A percentile compares a stretch with the other conserved stretches of the same genome.
These are phyloP conservation scores for Ploceus nigricollis DNA, from an alignment of 2,113 vertebrate species.

Conservation along the genomic window DNA sequence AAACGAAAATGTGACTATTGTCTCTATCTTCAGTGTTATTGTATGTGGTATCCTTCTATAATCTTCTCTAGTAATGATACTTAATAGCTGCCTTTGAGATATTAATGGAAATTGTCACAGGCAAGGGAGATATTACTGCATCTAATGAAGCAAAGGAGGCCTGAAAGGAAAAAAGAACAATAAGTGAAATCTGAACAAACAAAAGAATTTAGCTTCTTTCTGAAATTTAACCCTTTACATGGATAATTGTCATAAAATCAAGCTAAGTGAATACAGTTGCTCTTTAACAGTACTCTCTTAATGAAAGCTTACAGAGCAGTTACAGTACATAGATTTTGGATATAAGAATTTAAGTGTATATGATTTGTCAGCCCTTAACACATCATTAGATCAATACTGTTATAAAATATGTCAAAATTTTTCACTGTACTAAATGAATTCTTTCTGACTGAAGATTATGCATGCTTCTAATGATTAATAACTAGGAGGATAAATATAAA, in stretches of 20 bases:
- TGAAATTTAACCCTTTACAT: constrained; percentile 70
- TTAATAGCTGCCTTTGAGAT: constrained; percentile 81
- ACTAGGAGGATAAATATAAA: not conserved
- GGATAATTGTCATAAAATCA: constrained; percentile 13
- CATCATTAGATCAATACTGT: not conserved
- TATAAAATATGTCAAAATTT: not conserved
- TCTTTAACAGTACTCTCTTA: not conserved
- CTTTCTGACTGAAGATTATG: not conserved
- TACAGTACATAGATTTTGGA: not conserved
- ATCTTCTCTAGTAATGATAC: constrained; percentile 78
- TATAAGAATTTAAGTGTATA: not conserved
- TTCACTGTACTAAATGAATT: not conserved
- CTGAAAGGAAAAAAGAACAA: constrained; percentile 69
- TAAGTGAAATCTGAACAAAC: constrained; percentile 72
- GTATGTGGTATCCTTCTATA: constrained; percentile 68
- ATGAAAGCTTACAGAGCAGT: not conserved
- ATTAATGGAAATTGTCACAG: constrained; percentile 84
- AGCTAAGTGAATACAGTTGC: not conserved
- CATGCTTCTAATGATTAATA: not conserved
- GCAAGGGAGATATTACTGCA: constrained; percentile 72
- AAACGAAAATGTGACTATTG: constrained; percentile 78
- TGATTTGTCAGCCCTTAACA: not conserved
- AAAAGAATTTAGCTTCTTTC: constrained; percentile 66
- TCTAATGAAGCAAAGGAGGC: constrained; percentile 76
- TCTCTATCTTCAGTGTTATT: constrained; percentile 72